Percentiles rank a stretch among this genome's conserved stretches.
phyloP scores from a whole-genome alignment of 2,113 vertebrate genomes.

The Leptobrachium ailaonicum region DNA sequence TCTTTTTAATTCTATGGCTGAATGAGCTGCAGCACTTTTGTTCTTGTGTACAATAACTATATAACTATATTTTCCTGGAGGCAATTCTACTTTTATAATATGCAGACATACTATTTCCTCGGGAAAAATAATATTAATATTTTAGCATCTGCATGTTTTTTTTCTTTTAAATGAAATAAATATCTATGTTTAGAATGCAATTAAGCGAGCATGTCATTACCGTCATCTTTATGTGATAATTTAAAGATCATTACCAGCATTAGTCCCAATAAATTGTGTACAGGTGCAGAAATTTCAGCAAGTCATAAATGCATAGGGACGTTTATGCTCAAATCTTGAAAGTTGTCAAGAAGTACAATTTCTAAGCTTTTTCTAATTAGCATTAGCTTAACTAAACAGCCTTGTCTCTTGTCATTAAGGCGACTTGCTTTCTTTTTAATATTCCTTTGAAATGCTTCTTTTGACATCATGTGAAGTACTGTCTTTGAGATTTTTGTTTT shows the following conservation, averaged over 20 bases:
- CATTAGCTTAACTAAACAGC: too few relatives aligned
- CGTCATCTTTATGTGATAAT: conserved; percentile 1
- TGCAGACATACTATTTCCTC: too few relatives aligned
- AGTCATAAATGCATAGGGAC: background rate
- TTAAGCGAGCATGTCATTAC: background rate
- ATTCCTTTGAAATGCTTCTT: too few relatives aligned
- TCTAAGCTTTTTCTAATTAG: background rate
- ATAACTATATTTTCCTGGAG: too few relatives aligned
- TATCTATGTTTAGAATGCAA: background rate
- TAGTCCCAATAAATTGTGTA: background rate
- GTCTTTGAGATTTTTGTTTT: too few relatives aligned
- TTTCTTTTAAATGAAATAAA: background rate
- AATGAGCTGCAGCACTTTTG: too few relatives aligned
- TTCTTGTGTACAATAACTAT: too few relatives aligned
- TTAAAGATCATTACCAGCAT: background rate
- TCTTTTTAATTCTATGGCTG: too few relatives aligned
- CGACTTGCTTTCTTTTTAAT: too few relatives aligned
- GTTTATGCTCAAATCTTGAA: background rate
- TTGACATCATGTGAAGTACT: too few relatives aligned
- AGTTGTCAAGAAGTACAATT: background rate
- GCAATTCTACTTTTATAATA: too few relatives aligned
- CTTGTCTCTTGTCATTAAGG: too few relatives aligned
- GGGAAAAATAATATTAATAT: background rate
- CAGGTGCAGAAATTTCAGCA: background rate
- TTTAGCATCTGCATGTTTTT: background rate